phyloP scores from a whole-genome alignment of 2,113 vertebrate genomes.

The Cranoglanis bouderius region DNA sequence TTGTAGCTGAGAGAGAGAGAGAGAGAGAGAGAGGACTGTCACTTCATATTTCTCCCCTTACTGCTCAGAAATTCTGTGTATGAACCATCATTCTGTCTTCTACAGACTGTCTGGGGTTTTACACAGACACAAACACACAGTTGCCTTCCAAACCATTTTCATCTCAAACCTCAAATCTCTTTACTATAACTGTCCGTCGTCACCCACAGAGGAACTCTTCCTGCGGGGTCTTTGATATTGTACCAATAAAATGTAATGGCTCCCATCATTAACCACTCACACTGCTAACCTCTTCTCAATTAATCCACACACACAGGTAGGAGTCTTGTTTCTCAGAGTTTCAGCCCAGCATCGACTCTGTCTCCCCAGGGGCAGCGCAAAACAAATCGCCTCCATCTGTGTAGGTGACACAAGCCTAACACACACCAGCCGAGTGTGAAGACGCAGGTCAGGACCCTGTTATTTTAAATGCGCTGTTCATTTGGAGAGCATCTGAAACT shows the following conservation, averaged over 20 bases:
- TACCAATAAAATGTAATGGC: slow-evolving; percentile 1
- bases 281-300: slow-evolving; percentile 24
- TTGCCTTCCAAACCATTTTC: neutral
- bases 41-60: slow-evolving; percentile 13
- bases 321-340: slow-evolving; percentile 21
- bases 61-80: slow-evolving; percentile 13
- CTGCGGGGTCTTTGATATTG: neutral
- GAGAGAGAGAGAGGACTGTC: neutral
- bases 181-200: neutral
- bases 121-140: neutral
- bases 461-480: slow-evolving; percentile 41
- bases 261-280: slow-evolving; percentile 28
- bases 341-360: slow-evolving; percentile 10
- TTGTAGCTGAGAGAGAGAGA: neutral
- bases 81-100: neutral
- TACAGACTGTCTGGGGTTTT: neutral
- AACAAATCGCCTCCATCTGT: slow-evolving; percentile 53
- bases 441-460: slow-evolving; percentile 22
- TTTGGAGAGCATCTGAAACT: slow-evolving; percentile 38
- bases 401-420: slow-evolving; percentile 36
- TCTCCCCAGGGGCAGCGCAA: slow-evolving; percentile 23
- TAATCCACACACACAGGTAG: neutral
- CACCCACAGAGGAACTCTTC: neutral
- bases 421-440: slow-evolving; percentile 29
- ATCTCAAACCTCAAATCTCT: slow-evolving; percentile 13